These are phyloP conservation scores for Pocillopora verrucosa DNA, from an alignment of 64 coral and sea anemone species.

Conservation along the genomic window DNA sequence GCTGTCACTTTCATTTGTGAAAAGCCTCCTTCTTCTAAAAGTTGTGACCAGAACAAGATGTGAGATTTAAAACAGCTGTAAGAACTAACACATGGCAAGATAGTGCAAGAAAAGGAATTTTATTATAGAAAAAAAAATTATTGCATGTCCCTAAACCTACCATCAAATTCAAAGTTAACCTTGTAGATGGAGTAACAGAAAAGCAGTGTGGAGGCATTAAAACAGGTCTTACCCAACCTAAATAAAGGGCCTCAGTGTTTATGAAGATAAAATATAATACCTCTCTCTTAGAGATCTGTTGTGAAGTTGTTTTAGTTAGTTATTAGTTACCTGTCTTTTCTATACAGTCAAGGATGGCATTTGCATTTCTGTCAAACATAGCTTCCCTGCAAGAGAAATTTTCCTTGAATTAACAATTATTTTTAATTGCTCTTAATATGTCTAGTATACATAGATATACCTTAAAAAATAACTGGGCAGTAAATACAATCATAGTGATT, in stretches of 20 bases:
- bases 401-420: neutral
- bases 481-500: no score
- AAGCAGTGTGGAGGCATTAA: no score
- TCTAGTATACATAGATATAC: no score
- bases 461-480: no score
- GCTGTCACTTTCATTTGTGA: slow-evolving; percentile 83
- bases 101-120: neutral
- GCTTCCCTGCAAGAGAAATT: slow-evolving; percentile 52
- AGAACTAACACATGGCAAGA: neutral
- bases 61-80: neutral
- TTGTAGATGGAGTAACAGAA: no score
- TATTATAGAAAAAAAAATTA: neutral
- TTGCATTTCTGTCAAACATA: slow-evolving; percentile 81
- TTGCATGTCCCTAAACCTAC: no score
- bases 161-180: no score
- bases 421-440: neutral
- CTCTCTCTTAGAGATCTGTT: no score
- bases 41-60: neutral
- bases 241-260: no score
- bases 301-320: neutral
- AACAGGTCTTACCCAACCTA: no score
- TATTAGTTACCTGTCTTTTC: slow-evolving; percentile 56
- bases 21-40: slow-evolving; percentile 57
- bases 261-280: no score
- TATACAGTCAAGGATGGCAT: slow-evolving; percentile 73